Evolutionary conservation across 2,797 vertebrate species (phyloP).

Genomic region (Sebastes matsubarae): DNA sequence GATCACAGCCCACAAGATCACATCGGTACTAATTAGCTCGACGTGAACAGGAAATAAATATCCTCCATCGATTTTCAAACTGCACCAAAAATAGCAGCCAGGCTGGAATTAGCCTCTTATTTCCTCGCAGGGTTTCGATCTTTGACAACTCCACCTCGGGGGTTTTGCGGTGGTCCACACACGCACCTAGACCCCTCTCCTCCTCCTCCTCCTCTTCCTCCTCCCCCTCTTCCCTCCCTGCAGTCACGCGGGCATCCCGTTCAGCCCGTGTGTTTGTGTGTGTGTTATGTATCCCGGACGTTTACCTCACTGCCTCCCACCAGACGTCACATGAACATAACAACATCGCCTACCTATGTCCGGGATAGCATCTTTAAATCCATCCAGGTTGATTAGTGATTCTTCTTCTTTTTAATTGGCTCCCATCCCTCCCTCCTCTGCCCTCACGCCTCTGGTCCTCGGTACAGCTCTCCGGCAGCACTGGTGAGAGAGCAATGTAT

Average conservation of each 20-base stretch:
- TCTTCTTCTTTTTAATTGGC: neutral
- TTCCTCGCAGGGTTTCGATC: slow-evolving; percentile 23
- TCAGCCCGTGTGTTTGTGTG: slow-evolving; percentile 66
- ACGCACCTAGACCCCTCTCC: slow-evolving; percentile 4
- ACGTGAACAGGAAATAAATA: slow-evolving; percentile 40
- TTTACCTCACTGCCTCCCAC: slow-evolving; percentile 66
- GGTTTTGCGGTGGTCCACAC: slow-evolving; percentile 65
- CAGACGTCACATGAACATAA: slow-evolving; percentile 65
- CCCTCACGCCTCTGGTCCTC: slow-evolving; percentile 7
- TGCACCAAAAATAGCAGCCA: slow-evolving; percentile 39
- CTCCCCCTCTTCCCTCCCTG: slow-evolving; percentile 77
- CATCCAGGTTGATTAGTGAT: neutral
- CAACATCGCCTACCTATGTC: neutral
- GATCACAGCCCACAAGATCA: slow-evolving; percentile 33
- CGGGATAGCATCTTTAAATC: neutral
- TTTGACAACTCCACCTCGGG: slow-evolving; percentile 43
- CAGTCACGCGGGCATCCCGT: slow-evolving; percentile 84
- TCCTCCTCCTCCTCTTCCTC: slow-evolving; percentile 12
- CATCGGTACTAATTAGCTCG: slow-evolving; percentile 31
- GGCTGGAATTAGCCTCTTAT: neutral
- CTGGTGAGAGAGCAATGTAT: slow-evolving; percentile 19
- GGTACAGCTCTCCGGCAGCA: slow-evolving; percentile 29
- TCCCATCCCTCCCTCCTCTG: slow-evolving; percentile 33
- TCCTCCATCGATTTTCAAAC: slow-evolving; percentile 39
- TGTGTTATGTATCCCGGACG: slow-evolving; percentile 58